Base-by-base conservation (phyloP, 2,888 invertebrate genomes). In the Actias luna region DNA sequence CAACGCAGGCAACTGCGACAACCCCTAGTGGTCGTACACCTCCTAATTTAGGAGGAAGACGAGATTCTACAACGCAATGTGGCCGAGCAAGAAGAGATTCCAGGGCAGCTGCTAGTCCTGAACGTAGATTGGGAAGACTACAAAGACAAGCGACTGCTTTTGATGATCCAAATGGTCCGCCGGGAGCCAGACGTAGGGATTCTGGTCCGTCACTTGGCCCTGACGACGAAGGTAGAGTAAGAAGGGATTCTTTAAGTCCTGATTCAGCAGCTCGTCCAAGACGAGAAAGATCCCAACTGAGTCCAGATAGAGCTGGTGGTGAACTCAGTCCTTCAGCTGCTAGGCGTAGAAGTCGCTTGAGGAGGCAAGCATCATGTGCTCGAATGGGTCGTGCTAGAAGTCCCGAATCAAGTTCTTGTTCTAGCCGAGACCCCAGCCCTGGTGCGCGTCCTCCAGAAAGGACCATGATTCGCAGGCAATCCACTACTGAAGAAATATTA, bases 401-500 rank as follows among this genome's bases (percentile, higher is more conserved):
- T 36, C 95, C 95, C 0, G 95, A 95, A 70, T 95, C 95, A 0
- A 95, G 95, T 71, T 96, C 95, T 46, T 97, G 98, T 83, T 97
- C 97, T 7, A 93, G 92, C 67, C 93, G 98, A 61, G 98, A 98
- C 81, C 97, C 97, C 1, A 97, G 97, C 77, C 98, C 98, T 0
- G 96, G 96, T 73, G 94, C 74, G 76, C 93, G 70, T 77, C 94
- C 94, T 55, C 93, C 93, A 5, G 94, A 95, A 74, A 93, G 96
- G 46, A 96, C 97, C 10, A 94, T 96, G 71, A 96, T 97, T 65
- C 93, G 98, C 64, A 93, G 98, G 64, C 98, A 98, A 88, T 97
- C 97, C 33, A 98, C 98, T 16, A 98, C 98, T 0, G 97, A 98
- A 83, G 98, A 98, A 87, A 98, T 98, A 75, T 89, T 98, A 50